These are phyloP conservation scores for Sprattus sprattus DNA, from an alignment of 2,113 vertebrate species.

Conservation along the genomic window DNA sequence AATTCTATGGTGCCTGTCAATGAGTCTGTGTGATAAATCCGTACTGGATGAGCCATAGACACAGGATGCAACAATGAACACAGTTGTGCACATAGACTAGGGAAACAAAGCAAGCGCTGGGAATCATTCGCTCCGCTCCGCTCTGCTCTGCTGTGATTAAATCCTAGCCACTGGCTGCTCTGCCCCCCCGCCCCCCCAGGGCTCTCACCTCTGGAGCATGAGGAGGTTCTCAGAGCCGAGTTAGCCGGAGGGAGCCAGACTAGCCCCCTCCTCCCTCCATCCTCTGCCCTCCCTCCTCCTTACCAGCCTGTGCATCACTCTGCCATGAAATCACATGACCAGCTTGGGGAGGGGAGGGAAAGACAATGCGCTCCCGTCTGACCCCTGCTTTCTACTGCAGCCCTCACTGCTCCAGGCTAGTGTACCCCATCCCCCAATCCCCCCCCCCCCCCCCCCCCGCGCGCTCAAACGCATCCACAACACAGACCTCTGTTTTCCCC, in stretches of 20 bases:
- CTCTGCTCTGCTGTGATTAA: not conserved
- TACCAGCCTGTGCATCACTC: not conserved
- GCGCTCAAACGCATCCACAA: not conserved
- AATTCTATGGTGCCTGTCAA: not conserved
- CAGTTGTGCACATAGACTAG: not conserved
- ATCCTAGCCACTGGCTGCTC: not conserved
- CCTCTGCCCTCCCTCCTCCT: not conserved
- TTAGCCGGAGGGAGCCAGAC: not conserved
- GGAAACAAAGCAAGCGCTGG: not conserved
- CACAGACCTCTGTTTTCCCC: not conserved
- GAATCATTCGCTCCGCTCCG: not conserved
- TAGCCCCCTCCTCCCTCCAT: not conserved
- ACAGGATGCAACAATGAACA: not conserved
- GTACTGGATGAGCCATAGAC: not conserved
- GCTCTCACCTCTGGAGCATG: not conserved
- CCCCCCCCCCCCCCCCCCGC: not conserved
- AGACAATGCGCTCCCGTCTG: not conserved
- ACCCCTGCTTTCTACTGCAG: not conserved
- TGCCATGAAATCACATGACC: not conserved
- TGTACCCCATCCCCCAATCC: not conserved
- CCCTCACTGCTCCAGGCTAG: not conserved
- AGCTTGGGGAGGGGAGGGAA: not conserved
- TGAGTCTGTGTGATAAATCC: not conserved
- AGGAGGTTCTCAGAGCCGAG: not conserved
- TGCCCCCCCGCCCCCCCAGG: not conserved